A percentile compares a stretch with the other conserved stretches of the same genome.
These are phyloP conservation scores for Drosophila cardini DNA, from an alignment of 1,140 invertebrate genomes.

Conservation along the genomic window DNA sequence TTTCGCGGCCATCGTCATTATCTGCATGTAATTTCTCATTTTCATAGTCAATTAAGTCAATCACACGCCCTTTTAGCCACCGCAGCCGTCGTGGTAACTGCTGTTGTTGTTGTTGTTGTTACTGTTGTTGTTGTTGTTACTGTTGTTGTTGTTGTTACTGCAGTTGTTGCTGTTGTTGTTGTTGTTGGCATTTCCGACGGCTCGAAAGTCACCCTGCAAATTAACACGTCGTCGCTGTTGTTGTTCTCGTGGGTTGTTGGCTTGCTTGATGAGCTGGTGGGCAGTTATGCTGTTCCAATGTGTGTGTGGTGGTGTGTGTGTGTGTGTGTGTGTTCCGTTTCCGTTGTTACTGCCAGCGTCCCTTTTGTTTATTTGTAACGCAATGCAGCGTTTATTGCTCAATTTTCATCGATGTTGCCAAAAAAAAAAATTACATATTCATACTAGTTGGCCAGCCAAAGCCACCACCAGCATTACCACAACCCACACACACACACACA, in stretches of 20 bases:
- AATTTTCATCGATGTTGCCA: conserved; percentile 63
- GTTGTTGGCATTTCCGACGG: conserved; percentile 21
- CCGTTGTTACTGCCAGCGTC: conserved; percentile 44
- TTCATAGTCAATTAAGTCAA: conserved; percentile 85
- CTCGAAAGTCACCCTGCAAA: conserved; percentile 68
- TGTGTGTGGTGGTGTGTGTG: not conserved
- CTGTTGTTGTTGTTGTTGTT: conserved; percentile 28
- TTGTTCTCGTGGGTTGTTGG: conserved; percentile 6
- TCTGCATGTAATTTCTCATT: conserved; percentile 84
- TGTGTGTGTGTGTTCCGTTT: conserved; percentile 57
- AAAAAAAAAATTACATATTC: conserved; percentile 70
- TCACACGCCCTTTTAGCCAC: conserved; percentile 85
- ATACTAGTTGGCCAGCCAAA: conserved; percentile 41
- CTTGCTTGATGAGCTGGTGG: conserved; percentile 1
- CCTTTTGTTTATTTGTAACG: conserved; percentile 71
- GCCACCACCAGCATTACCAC: conserved; percentile 41
- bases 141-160: conserved; percentile 10
- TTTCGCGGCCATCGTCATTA: conserved; percentile 79
- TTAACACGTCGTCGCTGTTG: conserved; percentile 71
- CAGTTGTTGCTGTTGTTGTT: conserved; percentile 21
- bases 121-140: conserved; percentile 13
- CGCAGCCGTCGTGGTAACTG: conserved; percentile 42
- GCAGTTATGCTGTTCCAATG: not conserved
- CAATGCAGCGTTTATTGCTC: conserved; percentile 79
- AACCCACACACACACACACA: conserved; percentile 48